These are phyloP conservation scores for Lutjanus argentimaculatus DNA, from an alignment of 2,797 vertebrate species.

Conservation along the genomic window DNA sequence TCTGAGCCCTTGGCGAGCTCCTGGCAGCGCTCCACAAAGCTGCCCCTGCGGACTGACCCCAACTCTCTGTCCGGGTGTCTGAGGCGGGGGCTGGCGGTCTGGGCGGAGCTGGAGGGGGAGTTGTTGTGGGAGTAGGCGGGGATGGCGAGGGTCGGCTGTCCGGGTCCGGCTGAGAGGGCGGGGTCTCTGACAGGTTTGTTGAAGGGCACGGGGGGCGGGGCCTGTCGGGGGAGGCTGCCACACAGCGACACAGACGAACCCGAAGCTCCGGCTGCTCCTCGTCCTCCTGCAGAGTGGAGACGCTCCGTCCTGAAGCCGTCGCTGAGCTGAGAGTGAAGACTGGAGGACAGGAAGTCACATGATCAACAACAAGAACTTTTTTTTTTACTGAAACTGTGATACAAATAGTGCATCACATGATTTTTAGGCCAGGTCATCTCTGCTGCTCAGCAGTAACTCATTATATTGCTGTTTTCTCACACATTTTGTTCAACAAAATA, in stretches of 20 bases:
- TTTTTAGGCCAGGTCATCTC: too few relatives aligned
- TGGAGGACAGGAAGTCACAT: conserved; percentile 59
- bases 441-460: too few relatives aligned
- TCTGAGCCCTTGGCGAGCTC: conserved; percentile 89
- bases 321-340: conserved; percentile 86
- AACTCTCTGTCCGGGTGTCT: conserved; percentile 56
- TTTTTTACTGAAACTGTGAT: too few relatives aligned
- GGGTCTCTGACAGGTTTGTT: conserved; percentile 63
- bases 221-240: conserved; percentile 75
- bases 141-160: conserved; percentile 49
- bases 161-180: conserved; percentile 8
- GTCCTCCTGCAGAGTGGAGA: conserved; percentile 13
- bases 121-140: conserved; percentile 53
- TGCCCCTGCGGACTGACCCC: conserved; percentile 78
- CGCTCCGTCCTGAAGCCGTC: conserved; percentile 71
- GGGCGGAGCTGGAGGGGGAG: background rate
- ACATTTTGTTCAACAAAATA: too few relatives aligned
- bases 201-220: conserved; percentile 68
- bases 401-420: too few relatives aligned
- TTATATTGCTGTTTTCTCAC: too few relatives aligned
- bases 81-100: conserved; percentile 49
- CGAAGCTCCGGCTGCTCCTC: conserved; percentile 40
- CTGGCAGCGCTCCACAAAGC: conserved; percentile 92
- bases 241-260: conserved; percentile 56
- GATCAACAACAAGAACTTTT: background rate